phyloP scores from a whole-genome alignment of 2,113 vertebrate genomes.

The Climacteris rufus region DNA sequence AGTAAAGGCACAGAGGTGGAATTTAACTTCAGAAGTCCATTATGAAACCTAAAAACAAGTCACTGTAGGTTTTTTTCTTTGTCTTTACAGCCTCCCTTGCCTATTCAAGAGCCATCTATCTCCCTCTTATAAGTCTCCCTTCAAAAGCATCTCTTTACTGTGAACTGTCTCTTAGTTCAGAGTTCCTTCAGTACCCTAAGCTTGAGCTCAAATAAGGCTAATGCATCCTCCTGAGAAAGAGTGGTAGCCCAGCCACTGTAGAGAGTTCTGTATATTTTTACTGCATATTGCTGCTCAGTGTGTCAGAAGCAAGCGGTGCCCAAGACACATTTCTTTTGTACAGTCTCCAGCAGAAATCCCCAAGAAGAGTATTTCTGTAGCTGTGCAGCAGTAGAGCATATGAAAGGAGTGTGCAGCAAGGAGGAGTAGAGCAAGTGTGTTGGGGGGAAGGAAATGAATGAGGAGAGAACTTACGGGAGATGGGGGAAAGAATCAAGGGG shows the following conservation, averaged over 20 bases:
- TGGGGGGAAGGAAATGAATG: not conserved
- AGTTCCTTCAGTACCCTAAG: not conserved
- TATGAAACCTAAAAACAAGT: not conserved
- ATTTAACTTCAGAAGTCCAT: not conserved
- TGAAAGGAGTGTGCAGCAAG: not conserved
- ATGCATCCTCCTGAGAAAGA: not conserved
- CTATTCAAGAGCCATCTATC: not conserved
- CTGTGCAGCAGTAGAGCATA: not conserved
- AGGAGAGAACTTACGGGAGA: not conserved
- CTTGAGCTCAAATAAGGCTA: not conserved
- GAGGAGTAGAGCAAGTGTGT: not conserved
- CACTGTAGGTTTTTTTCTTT: not conserved
- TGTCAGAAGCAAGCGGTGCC: not conserved
- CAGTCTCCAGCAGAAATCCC: not conserved
- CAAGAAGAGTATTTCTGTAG: not conserved
- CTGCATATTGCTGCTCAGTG: not conserved
- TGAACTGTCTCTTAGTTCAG: not conserved
- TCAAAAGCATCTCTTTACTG: not conserved
- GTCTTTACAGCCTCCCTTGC: not conserved
- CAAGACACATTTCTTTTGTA: not conserved
- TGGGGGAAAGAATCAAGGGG: not conserved
- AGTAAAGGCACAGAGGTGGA: not conserved
- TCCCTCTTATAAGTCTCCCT: not conserved
- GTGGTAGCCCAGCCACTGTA: not conserved
- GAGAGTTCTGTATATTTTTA: not conserved